A percentile compares a stretch with the other conserved stretches of the same genome.
phyloP scores from a whole-genome alignment of 30 jellyfish, hydroid and myxozoan genomes.

The Cassiopea andromeda region DNA sequence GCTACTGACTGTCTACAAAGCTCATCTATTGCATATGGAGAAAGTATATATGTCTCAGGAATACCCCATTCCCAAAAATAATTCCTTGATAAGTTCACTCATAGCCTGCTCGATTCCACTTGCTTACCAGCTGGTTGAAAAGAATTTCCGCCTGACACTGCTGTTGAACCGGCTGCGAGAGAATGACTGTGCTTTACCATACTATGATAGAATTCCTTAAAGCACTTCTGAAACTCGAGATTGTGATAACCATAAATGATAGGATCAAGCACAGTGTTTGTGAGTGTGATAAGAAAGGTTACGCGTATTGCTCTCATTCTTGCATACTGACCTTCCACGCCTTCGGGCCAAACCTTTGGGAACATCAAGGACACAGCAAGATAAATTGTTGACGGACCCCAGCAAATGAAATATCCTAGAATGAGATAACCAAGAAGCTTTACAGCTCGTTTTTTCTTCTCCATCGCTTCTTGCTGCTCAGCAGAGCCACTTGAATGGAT shows the following conservation, averaged over 20 bases:
- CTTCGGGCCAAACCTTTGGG: slow-evolving; percentile 34
- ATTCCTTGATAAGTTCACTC: neutral
- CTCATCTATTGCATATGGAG: too few relatives aligned
- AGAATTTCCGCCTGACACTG: neutral
- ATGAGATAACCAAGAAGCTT: slow-evolving; percentile 46
- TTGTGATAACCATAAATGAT: slow-evolving; percentile 38
- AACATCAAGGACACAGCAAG: neutral
- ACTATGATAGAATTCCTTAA: neutral
- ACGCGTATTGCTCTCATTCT: slow-evolving; percentile 30
- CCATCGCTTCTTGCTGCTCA: slow-evolving; percentile 14
- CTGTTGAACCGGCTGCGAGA: neutral
- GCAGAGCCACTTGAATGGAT: neutral
- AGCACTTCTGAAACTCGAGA: slow-evolving; percentile 33
- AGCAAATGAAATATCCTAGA: slow-evolving; percentile 28
- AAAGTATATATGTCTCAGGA: too few relatives aligned
- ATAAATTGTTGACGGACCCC: slow-evolving; percentile 37
- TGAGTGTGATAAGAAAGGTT: slow-evolving; percentile 5
- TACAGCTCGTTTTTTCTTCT: slow-evolving; percentile 29
- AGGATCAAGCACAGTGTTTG: slow-evolving; percentile 41
- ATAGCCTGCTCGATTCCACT: neutral
- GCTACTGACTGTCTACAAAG: too few relatives aligned
- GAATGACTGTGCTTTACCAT: neutral
- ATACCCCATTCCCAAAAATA: too few relatives aligned
- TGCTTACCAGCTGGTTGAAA: neutral
- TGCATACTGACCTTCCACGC: slow-evolving; percentile 48